phyloP scores from a whole-genome alignment of 2,113 vertebrate genomes.

The Thermophis baileyi region DNA sequence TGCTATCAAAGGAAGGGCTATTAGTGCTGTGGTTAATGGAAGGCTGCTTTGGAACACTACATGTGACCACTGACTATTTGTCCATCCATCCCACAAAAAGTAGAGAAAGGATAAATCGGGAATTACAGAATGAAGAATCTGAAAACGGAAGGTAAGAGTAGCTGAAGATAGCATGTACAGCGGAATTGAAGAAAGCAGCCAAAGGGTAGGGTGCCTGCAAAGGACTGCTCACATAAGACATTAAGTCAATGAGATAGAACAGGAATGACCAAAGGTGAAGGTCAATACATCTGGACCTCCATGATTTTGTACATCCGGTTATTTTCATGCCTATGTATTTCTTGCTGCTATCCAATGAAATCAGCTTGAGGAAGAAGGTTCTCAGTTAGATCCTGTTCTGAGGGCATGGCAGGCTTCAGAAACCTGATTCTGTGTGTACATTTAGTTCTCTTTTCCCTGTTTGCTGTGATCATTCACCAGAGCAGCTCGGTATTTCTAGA shows the following conservation, averaged over 20 bases:
- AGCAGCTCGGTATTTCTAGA: background rate
- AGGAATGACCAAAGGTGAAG: background rate
- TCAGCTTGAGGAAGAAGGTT: background rate
- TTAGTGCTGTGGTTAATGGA: background rate
- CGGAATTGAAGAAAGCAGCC: background rate
- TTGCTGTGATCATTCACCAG: too few relatives aligned
- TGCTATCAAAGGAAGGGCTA: background rate
- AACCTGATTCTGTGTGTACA: background rate
- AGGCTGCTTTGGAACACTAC: background rate
- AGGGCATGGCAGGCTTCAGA: background rate
- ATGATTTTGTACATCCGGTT: background rate
- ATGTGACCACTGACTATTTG: background rate
- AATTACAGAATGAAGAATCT: background rate
- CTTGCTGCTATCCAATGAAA: background rate
- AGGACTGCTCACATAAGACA: background rate
- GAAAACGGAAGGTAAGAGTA: background rate
- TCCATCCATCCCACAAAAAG: background rate
- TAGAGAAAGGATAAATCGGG: background rate
- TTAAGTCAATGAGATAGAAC: background rate
- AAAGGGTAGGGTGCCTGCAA: background rate
- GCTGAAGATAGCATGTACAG: background rate
- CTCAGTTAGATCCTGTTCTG: background rate
- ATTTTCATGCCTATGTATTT: too few relatives aligned
- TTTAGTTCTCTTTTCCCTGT: background rate
- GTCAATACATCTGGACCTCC: background rate